Evolutionary conservation across 2,888 invertebrate species (phyloP).

Genomic region (Abrostola triplasia): DNA sequence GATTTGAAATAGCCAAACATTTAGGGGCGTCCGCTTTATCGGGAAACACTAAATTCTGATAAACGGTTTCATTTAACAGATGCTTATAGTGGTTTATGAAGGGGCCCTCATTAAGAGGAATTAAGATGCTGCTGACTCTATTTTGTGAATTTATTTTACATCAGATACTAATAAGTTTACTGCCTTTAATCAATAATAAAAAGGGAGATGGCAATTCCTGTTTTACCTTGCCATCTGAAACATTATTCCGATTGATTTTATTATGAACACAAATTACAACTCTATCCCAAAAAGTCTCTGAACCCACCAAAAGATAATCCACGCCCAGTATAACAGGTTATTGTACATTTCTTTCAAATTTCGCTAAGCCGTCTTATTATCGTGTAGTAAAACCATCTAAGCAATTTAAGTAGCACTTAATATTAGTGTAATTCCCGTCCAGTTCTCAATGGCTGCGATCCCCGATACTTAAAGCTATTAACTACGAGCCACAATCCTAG

Average conservation of each 20-base stretch:
- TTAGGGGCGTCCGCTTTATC: conserved; percentile 52
- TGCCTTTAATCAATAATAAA: not conserved
- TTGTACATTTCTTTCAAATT: conserved; percentile 23
- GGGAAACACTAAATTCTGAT: conserved; percentile 55
- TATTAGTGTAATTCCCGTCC: conserved; percentile 48
- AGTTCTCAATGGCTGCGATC: conserved; percentile 36
- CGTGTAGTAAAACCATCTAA: conserved; percentile 39
- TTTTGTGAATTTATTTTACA: conserved; percentile 30
- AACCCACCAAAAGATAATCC: not conserved
- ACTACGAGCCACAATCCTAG: conserved; percentile 40
- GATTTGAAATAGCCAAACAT: conserved; percentile 80
- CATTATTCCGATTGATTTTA: not conserved
- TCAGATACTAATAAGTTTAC: not conserved
- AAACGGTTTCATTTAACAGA: conserved; percentile 51
- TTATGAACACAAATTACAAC: not conserved
- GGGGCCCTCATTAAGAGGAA: conserved; percentile 38
- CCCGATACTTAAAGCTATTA: conserved; percentile 52
- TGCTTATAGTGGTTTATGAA: conserved; percentile 52
- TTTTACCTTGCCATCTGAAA: too few species aligned
- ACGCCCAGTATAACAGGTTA: conserved; percentile 15
- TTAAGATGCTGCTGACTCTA: conserved; percentile 29
- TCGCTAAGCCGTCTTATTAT: conserved; percentile 35
- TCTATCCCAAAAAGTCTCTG: not conserved
- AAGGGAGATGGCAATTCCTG: too few species aligned
- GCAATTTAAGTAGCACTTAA: conserved; percentile 46